Base-by-base conservation (phyloP, 2,888 invertebrate species). In the Leptopterna dolabrata region DNA sequence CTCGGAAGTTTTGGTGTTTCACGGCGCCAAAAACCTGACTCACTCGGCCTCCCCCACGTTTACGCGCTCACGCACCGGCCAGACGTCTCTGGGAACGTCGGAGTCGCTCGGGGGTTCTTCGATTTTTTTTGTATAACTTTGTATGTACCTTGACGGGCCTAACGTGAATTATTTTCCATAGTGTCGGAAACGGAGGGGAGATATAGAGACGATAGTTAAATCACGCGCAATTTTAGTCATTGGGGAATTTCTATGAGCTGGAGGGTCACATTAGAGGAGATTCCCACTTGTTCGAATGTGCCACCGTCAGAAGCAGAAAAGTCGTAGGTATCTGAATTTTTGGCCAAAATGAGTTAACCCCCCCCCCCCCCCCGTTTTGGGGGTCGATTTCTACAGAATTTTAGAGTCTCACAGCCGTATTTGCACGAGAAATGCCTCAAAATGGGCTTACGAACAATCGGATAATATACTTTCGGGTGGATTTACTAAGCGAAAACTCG, bases 21-120 rank as follows among this genome's bases (percentile, higher is more conserved):
- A 11, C 51, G 81, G 81, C 81, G 81, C 81, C 81, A 16, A 78
- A 47, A 81, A 81, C 30, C 81, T 81, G 81, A 81, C 81, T 81
- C 81, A 81, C 55, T 51, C 51, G 47, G 51, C 81, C 45, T 47
- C 81, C 81, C 51, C 47, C 51, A 36, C 36, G 1, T 27, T 27
- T 43, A 43, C 76, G 45, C 78, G 41, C 78, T 43, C 27, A 78
- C 63, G 63, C 63, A 63, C 63, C 41, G 78, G 27, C 78, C 27
- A 78, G 78, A 47, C 78, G 78, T 45, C 78, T 78, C 45, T 78
- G 24, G 78, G 45, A 27, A n/a, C n/a, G n/a, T n/a, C n/a, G n/a
- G n/a, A 45, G 78, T 47, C 45, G 78, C 13, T 9, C 63, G 63
- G 63, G 55, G 1, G 47, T 24, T 63, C 63, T 63, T 63, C 63